Evolutionary conservation across 2,113 vertebrate genomes (phyloP).

Genomic region (Gracilinanus agilis): DNA sequence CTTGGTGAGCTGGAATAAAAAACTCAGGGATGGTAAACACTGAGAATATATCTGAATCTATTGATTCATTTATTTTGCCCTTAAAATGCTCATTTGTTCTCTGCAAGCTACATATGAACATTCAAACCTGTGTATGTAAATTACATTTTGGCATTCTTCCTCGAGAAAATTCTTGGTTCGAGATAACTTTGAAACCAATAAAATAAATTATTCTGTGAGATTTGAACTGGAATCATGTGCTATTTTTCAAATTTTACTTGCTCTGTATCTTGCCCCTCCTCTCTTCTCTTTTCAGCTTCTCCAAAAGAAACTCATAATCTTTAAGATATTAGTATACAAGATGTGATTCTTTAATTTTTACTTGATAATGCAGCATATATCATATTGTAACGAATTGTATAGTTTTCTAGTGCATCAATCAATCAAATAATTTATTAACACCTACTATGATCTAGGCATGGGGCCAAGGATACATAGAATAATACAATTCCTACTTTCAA

Average conservation of each 20-base stretch:
- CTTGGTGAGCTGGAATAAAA: too few species aligned
- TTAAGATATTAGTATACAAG: neutral
- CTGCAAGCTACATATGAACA: rapidly evolving
- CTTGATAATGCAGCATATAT: neutral
- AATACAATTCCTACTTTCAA: neutral
- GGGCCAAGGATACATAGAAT: neutral
- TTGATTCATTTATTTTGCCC: rapidly evolving
- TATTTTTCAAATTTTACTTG: neutral
- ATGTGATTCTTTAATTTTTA: neutral
- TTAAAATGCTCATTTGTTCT: rapidly evolving
- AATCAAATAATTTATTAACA: neutral
- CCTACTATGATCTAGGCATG: neutral
- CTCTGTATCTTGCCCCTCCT: neutral
- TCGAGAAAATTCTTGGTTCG: neutral
- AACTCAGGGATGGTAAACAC: rapidly evolving
- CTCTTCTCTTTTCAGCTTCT: neutral
- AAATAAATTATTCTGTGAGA: neutral
- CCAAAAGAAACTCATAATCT: neutral
- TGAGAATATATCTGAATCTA: neutral
- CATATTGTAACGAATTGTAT: neutral
- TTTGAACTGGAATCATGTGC: rapidly evolving
- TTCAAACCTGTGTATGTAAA: neutral
- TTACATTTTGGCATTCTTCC: neutral
- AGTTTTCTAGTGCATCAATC: neutral
- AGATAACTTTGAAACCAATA: neutral